phyloP scores from a whole-genome alignment of 2,888 invertebrate genomes.

The Nasonia oneida region DNA sequence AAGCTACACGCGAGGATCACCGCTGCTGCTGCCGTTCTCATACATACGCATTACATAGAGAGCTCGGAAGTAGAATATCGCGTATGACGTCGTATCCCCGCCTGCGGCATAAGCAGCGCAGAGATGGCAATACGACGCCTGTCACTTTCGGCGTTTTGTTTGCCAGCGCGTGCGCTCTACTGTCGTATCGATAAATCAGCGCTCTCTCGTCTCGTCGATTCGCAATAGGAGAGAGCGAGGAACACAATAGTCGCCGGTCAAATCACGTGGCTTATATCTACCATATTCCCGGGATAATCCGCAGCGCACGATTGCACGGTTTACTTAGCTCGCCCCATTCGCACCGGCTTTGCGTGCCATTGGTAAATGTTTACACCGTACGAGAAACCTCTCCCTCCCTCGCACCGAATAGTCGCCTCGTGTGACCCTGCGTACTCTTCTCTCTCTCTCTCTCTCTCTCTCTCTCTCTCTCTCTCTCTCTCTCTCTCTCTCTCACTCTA shows the following conservation, averaged over 20 bases:
- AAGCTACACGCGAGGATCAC: not conserved
- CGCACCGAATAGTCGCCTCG: not conserved
- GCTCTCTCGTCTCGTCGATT: slow-evolving; percentile 1
- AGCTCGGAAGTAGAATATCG: slow-evolving; percentile 27
- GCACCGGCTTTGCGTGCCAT: slow-evolving; percentile 67
- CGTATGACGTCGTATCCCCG: not conserved
- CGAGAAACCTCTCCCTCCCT: not conserved
- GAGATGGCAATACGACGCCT: slow-evolving; percentile 41
- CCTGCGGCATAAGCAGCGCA: slow-evolving; percentile 9
- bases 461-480: not conserved
- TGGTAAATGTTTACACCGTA: slow-evolving; percentile 67
- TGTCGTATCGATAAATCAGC: slow-evolving; percentile 61
- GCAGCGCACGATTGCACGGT: slow-evolving; percentile 62
- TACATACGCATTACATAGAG: not conserved
- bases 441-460: not conserved
- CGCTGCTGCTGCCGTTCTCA: not conserved
- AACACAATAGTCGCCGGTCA: slow-evolving; percentile 54
- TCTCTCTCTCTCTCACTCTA: not conserved
- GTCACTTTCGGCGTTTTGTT: slow-evolving; percentile 59
- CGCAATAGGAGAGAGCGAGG: slow-evolving; percentile 17
- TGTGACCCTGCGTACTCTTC: not conserved
- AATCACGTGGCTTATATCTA: slow-evolving; percentile 61
- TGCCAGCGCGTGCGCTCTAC: not conserved
- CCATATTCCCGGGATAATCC: slow-evolving; percentile 66
- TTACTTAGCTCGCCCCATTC: slow-evolving; percentile 67